These are phyloP conservation scores for Latrodectus elegans DNA, from an alignment of 2,888 invertebrate species.

Conservation along the genomic window DNA sequence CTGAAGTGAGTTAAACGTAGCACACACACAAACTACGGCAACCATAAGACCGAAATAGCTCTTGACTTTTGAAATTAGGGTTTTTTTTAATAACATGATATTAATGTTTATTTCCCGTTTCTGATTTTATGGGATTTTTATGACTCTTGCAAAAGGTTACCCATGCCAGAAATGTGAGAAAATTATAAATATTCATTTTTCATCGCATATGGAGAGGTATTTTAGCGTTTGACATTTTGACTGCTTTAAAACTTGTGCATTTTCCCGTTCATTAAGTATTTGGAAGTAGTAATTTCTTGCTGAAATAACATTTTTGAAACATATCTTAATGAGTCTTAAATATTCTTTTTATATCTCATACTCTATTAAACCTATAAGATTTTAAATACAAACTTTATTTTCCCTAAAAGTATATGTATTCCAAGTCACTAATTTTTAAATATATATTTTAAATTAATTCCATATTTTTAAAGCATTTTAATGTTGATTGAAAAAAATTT, in stretches of 20 bases:
- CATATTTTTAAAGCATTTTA: no score
- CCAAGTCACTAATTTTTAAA: no score
- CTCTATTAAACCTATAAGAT: no score
- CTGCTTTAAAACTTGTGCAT: neutral
- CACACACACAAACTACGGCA: constrained; percentile 12
- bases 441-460: no score
- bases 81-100: constrained; percentile 21
- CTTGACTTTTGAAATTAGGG: neutral
- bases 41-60: constrained; percentile 33
- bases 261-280: neutral
- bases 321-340: no score
- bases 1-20: constrained; percentile 16
- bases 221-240: constrained; percentile 21
- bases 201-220: neutral
- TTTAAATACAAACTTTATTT: no score
- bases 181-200: constrained; percentile 15
- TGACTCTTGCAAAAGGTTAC: constrained; percentile 7
- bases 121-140: constrained; percentile 14
- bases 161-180: neutral
- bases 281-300: no score
- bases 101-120: constrained; percentile 28
- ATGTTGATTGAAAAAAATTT: no score
- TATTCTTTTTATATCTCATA: no score
- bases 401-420: no score
- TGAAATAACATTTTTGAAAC: no score